Evolutionary conservation across 2,888 invertebrate genomes (phyloP).

Genomic region (Troglohyphantes excavatus): DNA sequence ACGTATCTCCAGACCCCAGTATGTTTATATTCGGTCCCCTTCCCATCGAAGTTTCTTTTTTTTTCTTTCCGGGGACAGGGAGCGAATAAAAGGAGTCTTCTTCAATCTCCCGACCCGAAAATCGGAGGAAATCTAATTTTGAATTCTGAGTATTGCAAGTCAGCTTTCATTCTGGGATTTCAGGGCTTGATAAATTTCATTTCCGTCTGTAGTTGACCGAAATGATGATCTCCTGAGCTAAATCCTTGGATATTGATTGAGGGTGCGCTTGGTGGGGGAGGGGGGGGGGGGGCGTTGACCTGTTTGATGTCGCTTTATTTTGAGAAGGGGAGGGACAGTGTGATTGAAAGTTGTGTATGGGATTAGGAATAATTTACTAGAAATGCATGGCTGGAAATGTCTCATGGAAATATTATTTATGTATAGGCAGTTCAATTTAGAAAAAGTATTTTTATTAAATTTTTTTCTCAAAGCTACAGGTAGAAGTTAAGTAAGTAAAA

Average conservation of each 20-base stretch:
- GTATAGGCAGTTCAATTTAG: no score
- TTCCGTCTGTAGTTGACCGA: conserved; percentile 44
- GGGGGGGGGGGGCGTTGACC: conserved; percentile 47
- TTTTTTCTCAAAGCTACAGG: no score
- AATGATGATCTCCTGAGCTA: conserved; percentile 45
- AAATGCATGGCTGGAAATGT: no score
- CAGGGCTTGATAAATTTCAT: conserved; percentile 59
- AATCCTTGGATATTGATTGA: conserved; percentile 59
- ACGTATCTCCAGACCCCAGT: neutral
- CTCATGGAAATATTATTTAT: no score
- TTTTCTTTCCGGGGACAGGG: neutral
- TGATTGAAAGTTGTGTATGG: no score
- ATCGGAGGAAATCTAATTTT: conserved; percentile 51
- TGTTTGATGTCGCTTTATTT: no score
- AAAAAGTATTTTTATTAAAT: no score
- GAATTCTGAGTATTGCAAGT: conserved; percentile 42
- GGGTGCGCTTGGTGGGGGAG: conserved; percentile 9
- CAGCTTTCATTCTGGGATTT: conserved; percentile 33
- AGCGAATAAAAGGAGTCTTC: neutral
- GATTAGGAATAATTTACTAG: no score
- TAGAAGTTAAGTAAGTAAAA: no score
- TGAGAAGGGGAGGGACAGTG: no score
- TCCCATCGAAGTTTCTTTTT: neutral
- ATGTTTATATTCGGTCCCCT: neutral
- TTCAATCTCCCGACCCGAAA: neutral